A percentile compares a stretch with the other conserved stretches of the same genome.
These are phyloP conservation scores for Chiloscyllium plagiosum DNA, from an alignment of 2,113 vertebrate species.

Conservation along the genomic window DNA sequence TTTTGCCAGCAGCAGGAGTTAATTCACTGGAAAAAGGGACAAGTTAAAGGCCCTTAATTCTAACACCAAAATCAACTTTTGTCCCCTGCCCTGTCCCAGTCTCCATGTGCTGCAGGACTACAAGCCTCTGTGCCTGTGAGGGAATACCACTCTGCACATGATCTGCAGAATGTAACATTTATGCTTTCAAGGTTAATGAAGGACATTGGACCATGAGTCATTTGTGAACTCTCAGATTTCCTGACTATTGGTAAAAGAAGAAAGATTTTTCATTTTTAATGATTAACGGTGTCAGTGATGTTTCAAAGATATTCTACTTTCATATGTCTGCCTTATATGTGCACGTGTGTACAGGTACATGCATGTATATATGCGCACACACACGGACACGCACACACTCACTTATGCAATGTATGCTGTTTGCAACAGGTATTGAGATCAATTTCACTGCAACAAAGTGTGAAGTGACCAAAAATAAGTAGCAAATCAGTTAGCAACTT, in stretches of 20 bases:
- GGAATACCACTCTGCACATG: background rate
- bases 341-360: background rate
- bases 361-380: background rate
- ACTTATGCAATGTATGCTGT: background rate
- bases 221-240: background rate
- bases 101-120: background rate
- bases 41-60: background rate
- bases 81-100: too few species aligned
- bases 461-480: background rate
- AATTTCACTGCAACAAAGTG: background rate
- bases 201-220: background rate
- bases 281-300: background rate
- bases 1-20: slow-evolving; percentile 2
- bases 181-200: background rate
- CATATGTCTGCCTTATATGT: background rate
- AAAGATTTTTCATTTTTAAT: slow-evolving; percentile 15
- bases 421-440: background rate
- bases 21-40: background rate
- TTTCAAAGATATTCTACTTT: background rate
- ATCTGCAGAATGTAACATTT: background rate
- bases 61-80: background rate
- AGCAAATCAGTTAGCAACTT: background rate
- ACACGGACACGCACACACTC: background rate
- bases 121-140: background rate
- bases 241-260: background rate